Percentiles rank a stretch among this genome's conserved stretches.
Conservation (phyloP, 2,113 vertebrate genomes). For the Pholis gunnellus region DNA sequence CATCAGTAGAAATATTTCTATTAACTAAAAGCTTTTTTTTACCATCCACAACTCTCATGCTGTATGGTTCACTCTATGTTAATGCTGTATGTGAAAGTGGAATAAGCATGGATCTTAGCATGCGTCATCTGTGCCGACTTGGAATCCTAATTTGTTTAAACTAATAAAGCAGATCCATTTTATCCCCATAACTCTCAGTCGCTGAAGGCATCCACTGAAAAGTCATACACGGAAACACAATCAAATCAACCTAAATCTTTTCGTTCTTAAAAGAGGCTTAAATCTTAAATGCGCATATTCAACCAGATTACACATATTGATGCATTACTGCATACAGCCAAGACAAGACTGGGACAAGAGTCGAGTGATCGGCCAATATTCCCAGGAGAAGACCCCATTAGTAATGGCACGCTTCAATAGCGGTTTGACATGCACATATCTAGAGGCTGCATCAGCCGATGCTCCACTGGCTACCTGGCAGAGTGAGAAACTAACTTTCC, state of each 20-base stretch:
- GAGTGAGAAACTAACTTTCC: conserved; percentile 38
- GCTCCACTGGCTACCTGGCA: conserved; percentile 39
- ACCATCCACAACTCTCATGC: background rate
- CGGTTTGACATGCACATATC: conserved; percentile 18
- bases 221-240: background rate
- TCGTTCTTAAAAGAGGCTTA: background rate
- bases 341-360: background rate
- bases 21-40: background rate
- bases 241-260: background rate
- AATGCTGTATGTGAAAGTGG: background rate
- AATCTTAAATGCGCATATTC: background rate
- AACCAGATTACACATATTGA: background rate
- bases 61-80: background rate
- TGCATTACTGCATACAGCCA: background rate
- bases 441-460: background rate
- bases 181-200: background rate
- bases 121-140: background rate
- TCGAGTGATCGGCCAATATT: background rate
- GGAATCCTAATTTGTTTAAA: conserved; percentile 30
- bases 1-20: background rate
- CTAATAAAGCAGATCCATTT: conserved; percentile 38
- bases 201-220: background rate
- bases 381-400: conserved; percentile 1
- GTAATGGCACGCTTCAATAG: conserved; percentile 25
- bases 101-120: background rate